Conservation (phyloP, 2,888 invertebrate species). For the Camponotus fellah region DNA sequence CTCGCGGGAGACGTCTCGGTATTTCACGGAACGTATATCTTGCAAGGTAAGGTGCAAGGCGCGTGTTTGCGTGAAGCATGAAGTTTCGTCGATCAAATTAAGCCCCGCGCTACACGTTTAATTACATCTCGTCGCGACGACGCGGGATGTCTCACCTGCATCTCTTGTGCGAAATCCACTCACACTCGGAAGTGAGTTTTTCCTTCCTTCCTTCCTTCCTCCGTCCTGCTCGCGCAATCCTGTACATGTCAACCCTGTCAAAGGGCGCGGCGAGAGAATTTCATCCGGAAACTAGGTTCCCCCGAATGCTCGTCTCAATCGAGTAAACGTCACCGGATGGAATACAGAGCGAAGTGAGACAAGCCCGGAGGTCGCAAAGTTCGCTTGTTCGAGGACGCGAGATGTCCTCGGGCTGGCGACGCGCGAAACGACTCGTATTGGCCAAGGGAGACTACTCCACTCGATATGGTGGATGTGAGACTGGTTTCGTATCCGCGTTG, state of each 20-base stretch:
- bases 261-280: background rate
- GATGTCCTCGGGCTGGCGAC: constrained; percentile 16
- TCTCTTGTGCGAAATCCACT: constrained; percentile 6
- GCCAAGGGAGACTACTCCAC: background rate
- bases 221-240: background rate
- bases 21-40: constrained; percentile 44
- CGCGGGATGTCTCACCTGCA: constrained; percentile 11
- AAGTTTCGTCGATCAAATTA: constrained; percentile 50
- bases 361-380: constrained; percentile 20
- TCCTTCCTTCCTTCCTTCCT: background rate
- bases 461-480: background rate
- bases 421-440: constrained; percentile 30
- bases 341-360: constrained; percentile 6
- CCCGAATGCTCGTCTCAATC: constrained; percentile 4
- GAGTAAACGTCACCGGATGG: constrained; percentile 17
- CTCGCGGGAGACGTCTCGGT: background rate
- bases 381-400: constrained; percentile 8
- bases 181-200: background rate
- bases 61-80: constrained; percentile 15
- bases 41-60: constrained; percentile 8
- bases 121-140: constrained; percentile 33
- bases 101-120: constrained; percentile 45
- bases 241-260: background rate
- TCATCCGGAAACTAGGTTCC: background rate
- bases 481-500: constrained; percentile 7